These are phyloP conservation scores for Mormyrus proboscirostris DNA, from an alignment of 2,797 vertebrate species.

Conservation along the genomic window DNA sequence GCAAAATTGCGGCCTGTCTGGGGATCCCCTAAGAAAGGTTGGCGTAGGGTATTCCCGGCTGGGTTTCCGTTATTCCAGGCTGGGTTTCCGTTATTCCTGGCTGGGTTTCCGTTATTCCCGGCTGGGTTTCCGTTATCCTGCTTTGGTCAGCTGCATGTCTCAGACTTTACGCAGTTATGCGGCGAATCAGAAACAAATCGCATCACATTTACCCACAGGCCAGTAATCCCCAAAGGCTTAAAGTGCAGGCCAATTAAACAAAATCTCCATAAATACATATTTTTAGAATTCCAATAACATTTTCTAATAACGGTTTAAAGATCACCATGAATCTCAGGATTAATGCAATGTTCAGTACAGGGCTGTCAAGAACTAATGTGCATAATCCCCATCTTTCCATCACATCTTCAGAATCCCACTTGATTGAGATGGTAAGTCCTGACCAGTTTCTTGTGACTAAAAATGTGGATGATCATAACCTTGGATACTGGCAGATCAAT, in stretches of 20 bases:
- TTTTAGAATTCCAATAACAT: background rate
- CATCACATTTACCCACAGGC: background rate
- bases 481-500: slow-evolving; percentile 32
- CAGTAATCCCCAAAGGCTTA: background rate
- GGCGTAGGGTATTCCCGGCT: background rate
- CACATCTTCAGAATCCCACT: slow-evolving; percentile 27
- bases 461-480: slow-evolving; percentile 50
- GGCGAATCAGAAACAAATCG: background rate
- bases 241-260: background rate
- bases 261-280: slow-evolving; percentile 3
- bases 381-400: background rate
- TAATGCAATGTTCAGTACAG: slow-evolving; percentile 5
- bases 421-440: slow-evolving; percentile 55
- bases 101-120: background rate
- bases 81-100: background rate
- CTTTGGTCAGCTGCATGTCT: background rate
- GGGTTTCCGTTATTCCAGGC: background rate
- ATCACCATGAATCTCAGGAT: background rate
- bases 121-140: background rate
- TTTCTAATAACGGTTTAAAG: slow-evolving; percentile 1
- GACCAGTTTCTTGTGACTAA: slow-evolving; percentile 49
- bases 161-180: background rate
- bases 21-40: background rate
- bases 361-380: slow-evolving; percentile 2
- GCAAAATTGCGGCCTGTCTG: background rate